A percentile compares a stretch with the other conserved stretches of the same genome.
phyloP scores from a whole-genome alignment of 23 tunicate species.

The Ascidia mentula region DNA sequence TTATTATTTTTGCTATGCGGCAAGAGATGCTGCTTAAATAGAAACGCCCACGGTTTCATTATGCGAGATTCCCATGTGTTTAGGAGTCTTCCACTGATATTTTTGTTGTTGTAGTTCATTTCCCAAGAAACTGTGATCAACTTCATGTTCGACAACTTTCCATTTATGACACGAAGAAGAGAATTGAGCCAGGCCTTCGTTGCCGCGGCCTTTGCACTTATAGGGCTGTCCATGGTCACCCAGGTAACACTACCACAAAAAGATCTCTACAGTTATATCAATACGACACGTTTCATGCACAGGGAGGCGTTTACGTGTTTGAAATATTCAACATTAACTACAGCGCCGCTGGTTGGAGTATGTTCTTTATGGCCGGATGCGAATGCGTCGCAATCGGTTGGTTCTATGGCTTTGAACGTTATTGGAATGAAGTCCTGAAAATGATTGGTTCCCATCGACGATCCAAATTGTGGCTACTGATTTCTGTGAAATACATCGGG shows the following conservation, averaged over 20 bases:
- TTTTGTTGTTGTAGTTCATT: neutral
- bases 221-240: neutral
- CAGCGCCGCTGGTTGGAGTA: neutral
- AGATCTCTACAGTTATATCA: too few species aligned
- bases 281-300: too few species aligned
- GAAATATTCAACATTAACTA: conserved; percentile 8
- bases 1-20: too few species aligned
- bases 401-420: neutral
- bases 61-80: too few species aligned
- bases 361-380: neutral
- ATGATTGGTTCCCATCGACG: conserved; percentile 1
- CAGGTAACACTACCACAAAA: too few species aligned
- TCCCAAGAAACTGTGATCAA: neutral
- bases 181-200: neutral
- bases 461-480: neutral
- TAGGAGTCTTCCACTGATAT: too few species aligned
- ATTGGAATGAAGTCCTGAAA: neutral
- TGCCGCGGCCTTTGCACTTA: neutral
- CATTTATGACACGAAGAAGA: neutral
- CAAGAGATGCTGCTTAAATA: too few species aligned
- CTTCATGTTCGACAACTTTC: neutral
- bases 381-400: conserved; percentile 3
- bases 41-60: too few species aligned
- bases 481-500: neutral
- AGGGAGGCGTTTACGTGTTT: conserved; percentile 17